phyloP scores from a whole-genome alignment of 2,797 vertebrate species.

The Anabacerthia variegaticeps region DNA sequence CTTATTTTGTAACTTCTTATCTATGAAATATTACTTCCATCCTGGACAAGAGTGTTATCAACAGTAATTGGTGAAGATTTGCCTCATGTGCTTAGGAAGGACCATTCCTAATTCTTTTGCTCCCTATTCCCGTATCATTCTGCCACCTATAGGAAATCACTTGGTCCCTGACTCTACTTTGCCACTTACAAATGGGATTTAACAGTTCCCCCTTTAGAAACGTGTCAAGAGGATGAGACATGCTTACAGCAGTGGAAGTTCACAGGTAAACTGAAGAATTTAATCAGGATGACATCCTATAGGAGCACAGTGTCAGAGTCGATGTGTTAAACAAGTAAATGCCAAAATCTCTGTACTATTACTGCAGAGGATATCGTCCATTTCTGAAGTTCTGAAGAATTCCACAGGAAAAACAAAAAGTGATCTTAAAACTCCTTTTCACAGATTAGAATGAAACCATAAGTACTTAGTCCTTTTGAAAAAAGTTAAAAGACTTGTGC shows the following conservation, averaged over 20 bases:
- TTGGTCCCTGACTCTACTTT: not conserved
- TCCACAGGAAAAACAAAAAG: not conserved
- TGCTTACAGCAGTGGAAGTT: not conserved
- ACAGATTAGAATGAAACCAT: not conserved
- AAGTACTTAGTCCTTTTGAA: not conserved
- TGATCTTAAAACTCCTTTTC: not conserved
- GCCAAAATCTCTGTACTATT: not conserved
- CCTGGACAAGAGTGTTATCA: not conserved
- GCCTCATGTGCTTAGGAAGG: not conserved
- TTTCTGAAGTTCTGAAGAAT: not conserved
- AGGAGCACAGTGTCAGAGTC: not conserved
- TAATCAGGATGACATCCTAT: not conserved
- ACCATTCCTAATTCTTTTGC: not conserved
- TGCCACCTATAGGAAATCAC: not conserved
- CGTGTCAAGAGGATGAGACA: not conserved
- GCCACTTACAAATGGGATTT: not conserved
- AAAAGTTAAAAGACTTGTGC: not conserved
- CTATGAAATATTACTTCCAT: not conserved
- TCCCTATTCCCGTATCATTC: not conserved
- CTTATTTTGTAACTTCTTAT: not conserved
- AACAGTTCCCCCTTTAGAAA: not conserved
- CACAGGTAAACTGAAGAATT: not conserved
- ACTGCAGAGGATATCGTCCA: not conserved
- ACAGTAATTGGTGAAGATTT: not conserved
- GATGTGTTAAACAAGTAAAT: not conserved